Conservation (phyloP, 2,888 invertebrate species). For the Spisula solida region DNA sequence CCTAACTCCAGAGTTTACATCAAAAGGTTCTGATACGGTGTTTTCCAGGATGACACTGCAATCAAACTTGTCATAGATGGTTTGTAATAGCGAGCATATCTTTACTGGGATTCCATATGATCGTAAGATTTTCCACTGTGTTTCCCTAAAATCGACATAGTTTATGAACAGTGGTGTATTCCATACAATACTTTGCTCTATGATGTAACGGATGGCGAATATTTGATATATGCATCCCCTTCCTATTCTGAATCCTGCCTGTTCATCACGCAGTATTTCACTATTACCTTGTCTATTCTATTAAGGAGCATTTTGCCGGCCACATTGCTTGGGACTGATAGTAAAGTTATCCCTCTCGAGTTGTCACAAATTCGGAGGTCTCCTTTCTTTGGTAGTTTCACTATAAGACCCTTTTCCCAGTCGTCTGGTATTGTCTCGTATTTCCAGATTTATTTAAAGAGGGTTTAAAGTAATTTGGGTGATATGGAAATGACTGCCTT, state of each 20-base stretch:
- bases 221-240: neutral
- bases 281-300: too few species aligned
- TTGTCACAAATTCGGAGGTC: too few species aligned
- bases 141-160: neutral
- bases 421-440: neutral
- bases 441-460: neutral
- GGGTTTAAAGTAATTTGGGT: neutral
- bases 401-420: neutral
- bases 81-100: neutral
- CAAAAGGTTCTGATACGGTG: too few species aligned
- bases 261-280: too few species aligned
- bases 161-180: neutral
- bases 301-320: neutral
- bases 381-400: neutral
- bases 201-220: neutral
- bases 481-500: too few species aligned
- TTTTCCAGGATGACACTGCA: neutral
- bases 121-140: neutral
- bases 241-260: slow-evolving; percentile 18
- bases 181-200: too few species aligned
- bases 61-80: neutral
- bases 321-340: neutral
- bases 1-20: too few species aligned
- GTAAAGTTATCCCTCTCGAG: too few species aligned
- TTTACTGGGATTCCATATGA: too few species aligned